Conservation (phyloP, 2,113 vertebrate genomes). For the Pteropus alecto region DNA sequence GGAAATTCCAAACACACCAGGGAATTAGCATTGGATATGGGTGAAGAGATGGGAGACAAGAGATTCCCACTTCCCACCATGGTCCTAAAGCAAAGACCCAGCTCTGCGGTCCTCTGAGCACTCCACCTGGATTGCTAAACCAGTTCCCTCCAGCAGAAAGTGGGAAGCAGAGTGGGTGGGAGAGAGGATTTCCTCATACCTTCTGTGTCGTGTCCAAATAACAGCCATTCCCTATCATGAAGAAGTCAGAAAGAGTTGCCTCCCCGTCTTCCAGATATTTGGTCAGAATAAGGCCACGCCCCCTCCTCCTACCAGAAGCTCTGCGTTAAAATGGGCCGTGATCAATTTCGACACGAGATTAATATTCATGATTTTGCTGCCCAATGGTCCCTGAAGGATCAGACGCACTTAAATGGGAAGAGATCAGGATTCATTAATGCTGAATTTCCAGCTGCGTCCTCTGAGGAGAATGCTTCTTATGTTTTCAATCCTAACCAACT, state of each 20-base stretch:
- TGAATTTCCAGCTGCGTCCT: conserved; percentile 61
- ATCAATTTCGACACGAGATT: conserved; percentile 30
- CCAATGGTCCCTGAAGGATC: conserved; percentile 57
- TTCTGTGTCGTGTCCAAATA: background rate
- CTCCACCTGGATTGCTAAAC: background rate
- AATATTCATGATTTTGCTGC: conserved; percentile 45
- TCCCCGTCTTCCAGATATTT: conserved; percentile 1
- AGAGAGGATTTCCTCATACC: background rate
- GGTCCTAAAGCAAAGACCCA: background rate
- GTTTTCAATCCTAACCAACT: background rate
- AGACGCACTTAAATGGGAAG: conserved; percentile 39
- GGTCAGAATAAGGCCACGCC: background rate
- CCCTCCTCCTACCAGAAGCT: background rate
- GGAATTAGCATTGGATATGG: background rate
- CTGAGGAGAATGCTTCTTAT: background rate
- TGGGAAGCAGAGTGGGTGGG: background rate
- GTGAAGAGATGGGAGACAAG: background rate
- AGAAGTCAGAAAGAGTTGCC: background rate
- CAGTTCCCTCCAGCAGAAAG: background rate
- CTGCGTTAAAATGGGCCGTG: background rate
- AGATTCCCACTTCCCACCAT: background rate
- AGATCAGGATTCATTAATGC: conserved; percentile 46
- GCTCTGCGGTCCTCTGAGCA: background rate
- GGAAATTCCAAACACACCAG: background rate
- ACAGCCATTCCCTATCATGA: background rate